Evolutionary conservation across 1,140 invertebrate species (phyloP).

Genomic region (Diploscapter pachys): DNA sequence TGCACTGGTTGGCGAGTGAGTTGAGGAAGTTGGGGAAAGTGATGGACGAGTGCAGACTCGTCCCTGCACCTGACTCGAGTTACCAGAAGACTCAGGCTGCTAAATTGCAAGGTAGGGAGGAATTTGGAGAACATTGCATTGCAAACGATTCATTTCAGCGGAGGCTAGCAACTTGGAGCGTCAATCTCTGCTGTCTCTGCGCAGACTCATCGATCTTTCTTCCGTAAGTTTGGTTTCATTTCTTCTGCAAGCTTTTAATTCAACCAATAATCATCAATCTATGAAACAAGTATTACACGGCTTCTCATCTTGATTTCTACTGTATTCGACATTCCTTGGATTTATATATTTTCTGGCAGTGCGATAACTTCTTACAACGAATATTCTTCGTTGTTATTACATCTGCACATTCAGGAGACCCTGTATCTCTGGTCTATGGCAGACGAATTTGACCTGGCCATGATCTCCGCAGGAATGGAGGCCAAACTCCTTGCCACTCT

Average conservation of each 20-base stretch:
- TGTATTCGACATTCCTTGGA: too few species aligned
- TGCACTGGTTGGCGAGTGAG: conserved; percentile 20
- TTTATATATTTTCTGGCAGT: too few species aligned
- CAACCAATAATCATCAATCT: too few species aligned
- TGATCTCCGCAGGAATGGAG: conserved; percentile 65
- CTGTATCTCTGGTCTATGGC: conserved; percentile 88
- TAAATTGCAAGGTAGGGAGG: conserved; percentile 1
- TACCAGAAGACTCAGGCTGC: neutral
- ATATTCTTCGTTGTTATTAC: too few species aligned
- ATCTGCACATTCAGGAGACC: conserved; percentile 72
- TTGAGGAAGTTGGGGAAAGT: conserved; percentile 14
- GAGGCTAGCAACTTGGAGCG: conserved; percentile 60
- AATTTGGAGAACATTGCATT: conserved; percentile 1
- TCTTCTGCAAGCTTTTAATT: conserved; percentile 59
- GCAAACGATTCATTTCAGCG: conserved; percentile 6
- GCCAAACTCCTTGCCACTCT: conserved; percentile 10
- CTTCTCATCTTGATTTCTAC: too few species aligned
- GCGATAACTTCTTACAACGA: too few species aligned
- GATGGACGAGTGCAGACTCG: conserved; percentile 32
- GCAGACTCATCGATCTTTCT: conserved; percentile 69
- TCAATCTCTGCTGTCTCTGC: conserved; percentile 74
- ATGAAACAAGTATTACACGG: too few species aligned
- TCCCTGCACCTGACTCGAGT: conserved; percentile 14
- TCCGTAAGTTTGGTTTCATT: neutral
- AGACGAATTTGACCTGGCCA: conserved; percentile 84